Conservation (phyloP, 1,140 invertebrate species). For the Gryllus bimaculatus region DNA sequence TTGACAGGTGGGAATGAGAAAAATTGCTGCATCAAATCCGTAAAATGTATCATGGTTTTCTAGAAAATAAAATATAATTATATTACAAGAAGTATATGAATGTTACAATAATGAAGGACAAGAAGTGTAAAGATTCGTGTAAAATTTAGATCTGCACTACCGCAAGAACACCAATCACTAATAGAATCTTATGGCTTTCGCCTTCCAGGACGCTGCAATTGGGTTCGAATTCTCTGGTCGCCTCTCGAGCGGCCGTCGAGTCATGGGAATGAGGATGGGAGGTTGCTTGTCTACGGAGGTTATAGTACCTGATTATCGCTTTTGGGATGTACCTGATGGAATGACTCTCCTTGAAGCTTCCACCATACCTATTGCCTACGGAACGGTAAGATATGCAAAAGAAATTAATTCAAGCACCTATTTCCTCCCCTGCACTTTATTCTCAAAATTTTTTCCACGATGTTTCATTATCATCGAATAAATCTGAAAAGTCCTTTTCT, state of each 20-base stretch:
- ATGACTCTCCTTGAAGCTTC: conserved; percentile 89
- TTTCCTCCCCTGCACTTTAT: too few relatives aligned
- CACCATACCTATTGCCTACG: conserved; percentile 87
- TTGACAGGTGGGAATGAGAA: not conserved
- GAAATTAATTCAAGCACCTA: too few relatives aligned
- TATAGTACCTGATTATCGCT: conserved; percentile 53
- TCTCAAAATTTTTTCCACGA: too few relatives aligned
- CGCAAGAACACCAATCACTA: too few relatives aligned
- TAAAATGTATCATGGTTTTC: not conserved
- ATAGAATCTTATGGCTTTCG: too few relatives aligned
- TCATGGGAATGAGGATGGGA: conserved; percentile 89
- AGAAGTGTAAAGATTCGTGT: too few relatives aligned
- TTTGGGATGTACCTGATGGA: conserved; percentile 75
- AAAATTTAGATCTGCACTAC: too few relatives aligned
- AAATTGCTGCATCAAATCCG: not conserved
- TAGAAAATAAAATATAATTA: not conserved
- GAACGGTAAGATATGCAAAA: conserved; percentile 48
- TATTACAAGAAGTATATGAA: too few relatives aligned
- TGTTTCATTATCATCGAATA: too few relatives aligned
- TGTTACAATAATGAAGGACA: too few relatives aligned
- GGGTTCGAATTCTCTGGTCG: conserved; percentile 74
- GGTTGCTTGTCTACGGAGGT: conserved; percentile 83
- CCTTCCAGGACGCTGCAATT: too few relatives aligned
- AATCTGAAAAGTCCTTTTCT: too few relatives aligned
- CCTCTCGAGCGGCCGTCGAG: conserved; percentile 57